A percentile compares a stretch with the other conserved stretches of the same genome.
Conservation (phyloP, 1,140 invertebrate genomes). For the Helicoverpa zea region DNA sequence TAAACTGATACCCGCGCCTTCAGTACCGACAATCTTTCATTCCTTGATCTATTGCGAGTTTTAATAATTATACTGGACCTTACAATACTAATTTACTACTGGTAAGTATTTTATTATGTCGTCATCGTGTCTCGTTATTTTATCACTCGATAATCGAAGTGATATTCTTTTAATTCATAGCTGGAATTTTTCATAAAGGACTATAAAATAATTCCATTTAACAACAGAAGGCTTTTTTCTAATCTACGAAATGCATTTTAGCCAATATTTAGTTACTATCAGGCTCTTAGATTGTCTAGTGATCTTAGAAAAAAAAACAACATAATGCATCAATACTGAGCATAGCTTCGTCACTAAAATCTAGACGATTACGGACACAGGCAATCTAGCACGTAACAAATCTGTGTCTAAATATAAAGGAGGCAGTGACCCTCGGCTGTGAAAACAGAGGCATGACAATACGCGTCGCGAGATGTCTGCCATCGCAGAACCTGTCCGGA, state of each 20-base stretch:
- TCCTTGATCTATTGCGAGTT: neutral
- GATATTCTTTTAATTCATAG: no score
- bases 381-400: neutral
- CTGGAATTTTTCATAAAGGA: no score
- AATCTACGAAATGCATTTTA: no score
- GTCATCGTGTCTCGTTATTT: no score
- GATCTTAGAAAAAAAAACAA: neutral
- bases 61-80: no score
- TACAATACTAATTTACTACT: no score
- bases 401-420: constrained; percentile 11
- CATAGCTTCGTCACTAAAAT: neutral
- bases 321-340: neutral
- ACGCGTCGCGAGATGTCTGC: neutral
- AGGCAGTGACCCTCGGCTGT: constrained; percentile 34
- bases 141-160: no score
- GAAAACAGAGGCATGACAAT: constrained; percentile 35
- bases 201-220: no score
- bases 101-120: no score
- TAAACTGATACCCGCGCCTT: neutral
- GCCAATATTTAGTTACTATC: no score
- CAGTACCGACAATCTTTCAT: neutral
- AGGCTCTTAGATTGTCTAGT: no score
- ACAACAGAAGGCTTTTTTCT: no score
- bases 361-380: neutral
- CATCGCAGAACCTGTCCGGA: constrained; percentile 5